phyloP scores from a whole-genome alignment of 2,113 vertebrate genomes.

The Sander lucioperca region DNA sequence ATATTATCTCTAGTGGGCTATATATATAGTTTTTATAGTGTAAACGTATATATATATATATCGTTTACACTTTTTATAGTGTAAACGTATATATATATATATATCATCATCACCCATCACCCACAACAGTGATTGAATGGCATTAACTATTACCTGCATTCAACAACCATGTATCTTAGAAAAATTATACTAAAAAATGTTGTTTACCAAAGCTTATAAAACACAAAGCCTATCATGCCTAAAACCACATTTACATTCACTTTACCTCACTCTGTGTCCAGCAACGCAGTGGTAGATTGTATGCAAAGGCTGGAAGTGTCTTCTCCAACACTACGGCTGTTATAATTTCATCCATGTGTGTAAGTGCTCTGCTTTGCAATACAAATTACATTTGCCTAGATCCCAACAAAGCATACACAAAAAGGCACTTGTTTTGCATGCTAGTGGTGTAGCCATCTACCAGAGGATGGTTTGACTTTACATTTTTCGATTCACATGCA shows the following conservation, averaged over 20 bases:
- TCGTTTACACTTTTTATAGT: too few species aligned
- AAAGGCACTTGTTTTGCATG: constrained; percentile 63
- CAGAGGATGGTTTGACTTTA: constrained; percentile 49
- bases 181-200: neutral
- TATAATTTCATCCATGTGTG: constrained; percentile 39
- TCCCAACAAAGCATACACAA: constrained; percentile 48
- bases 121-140: neutral
- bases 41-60: too few species aligned
- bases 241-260: constrained; percentile 26
- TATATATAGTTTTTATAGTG: too few species aligned
- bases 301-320: constrained; percentile 55
- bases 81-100: too few species aligned
- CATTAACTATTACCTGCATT: neutral
- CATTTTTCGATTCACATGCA: constrained; percentile 56
- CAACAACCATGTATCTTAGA: neutral
- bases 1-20: neutral
- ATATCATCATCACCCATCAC: too few species aligned
- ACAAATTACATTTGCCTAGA: constrained; percentile 66
- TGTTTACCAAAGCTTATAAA: neutral
- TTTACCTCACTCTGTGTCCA: constrained; percentile 1
- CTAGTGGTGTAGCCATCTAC: constrained; percentile 49
- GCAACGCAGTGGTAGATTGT: constrained; percentile 6
- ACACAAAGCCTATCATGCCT: constrained; percentile 1
- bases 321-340: constrained; percentile 22
- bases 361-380: constrained; percentile 58